Conservation (phyloP, 2,888 invertebrate genomes). For the Drosophila percnosoma region DNA sequence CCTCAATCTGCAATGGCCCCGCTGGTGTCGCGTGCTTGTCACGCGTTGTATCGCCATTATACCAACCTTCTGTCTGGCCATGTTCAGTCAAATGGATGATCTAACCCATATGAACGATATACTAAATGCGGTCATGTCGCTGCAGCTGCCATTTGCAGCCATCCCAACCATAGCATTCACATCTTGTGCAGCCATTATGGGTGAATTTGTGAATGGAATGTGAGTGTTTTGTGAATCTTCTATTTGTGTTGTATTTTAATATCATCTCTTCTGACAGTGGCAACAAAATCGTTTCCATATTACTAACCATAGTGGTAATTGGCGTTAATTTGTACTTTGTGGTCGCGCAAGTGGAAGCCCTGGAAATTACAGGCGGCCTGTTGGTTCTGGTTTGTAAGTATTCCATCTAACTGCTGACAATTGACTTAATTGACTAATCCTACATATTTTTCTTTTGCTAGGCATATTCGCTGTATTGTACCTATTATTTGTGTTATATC, state of each 20-base stretch:
- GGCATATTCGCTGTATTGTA: conserved; percentile 88
- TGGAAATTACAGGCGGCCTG: conserved; percentile 84
- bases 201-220: conserved; percentile 92
- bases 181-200: conserved; percentile 91
- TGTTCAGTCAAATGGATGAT: conserved; percentile 88
- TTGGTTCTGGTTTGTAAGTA: conserved; percentile 85
- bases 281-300: conserved; percentile 89
- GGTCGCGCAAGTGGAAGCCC: conserved; percentile 86
- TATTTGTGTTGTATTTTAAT: not conserved
- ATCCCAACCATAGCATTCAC: conserved; percentile 95
- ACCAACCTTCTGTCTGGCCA: conserved; percentile 89
- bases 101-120: conserved; percentile 93
- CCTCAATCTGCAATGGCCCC: conserved; percentile 92
- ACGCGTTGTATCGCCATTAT: conserved; percentile 93
- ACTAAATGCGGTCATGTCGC: conserved; percentile 93
- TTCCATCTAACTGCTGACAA: not conserved
- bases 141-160: conserved; percentile 94
- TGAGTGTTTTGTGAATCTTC: conserved; percentile 84
- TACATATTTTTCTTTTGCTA: conserved; percentile 44
- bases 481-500: conserved; percentile 90
- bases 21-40: conserved; percentile 94
- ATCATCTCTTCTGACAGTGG: conserved; percentile 85
- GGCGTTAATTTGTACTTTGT: conserved; percentile 93
- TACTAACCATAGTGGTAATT: conserved; percentile 90
- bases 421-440: conserved; percentile 2